Percentiles rank a stretch among this genome's conserved stretches.
Conservation (phyloP, 2,113 vertebrate species). For the Elephas maximus region DNA sequence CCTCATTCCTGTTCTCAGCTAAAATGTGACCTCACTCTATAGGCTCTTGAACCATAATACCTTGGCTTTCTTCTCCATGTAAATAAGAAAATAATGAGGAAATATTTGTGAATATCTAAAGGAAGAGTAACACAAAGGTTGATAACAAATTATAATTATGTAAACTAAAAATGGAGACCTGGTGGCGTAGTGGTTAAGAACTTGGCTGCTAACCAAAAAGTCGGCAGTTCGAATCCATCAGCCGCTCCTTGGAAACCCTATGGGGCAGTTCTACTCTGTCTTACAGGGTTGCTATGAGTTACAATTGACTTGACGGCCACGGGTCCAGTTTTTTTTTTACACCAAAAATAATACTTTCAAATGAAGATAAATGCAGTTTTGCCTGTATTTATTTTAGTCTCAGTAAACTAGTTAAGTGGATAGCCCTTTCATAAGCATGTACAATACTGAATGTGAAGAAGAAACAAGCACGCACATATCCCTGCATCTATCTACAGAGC, state of each 20-base stretch:
- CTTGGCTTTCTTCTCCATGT: constrained; percentile 13
- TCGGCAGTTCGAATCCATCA: too few relatives aligned
- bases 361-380: not conserved
- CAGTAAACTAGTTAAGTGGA: not conserved
- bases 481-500: not conserved
- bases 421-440: not conserved
- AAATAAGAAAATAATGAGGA: constrained; percentile 40
- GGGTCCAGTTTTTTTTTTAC: not conserved
- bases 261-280: too few relatives aligned
- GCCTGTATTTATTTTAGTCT: not conserved
- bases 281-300: too few relatives aligned
- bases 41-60: not conserved
- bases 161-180: not conserved
- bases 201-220: too few relatives aligned
- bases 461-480: not conserved
- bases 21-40: not conserved
- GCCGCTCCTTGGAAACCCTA: too few relatives aligned
- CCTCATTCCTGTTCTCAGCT: not conserved
- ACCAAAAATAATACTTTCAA: constrained; percentile 19
- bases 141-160: not conserved
- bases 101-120: constrained; percentile 23
- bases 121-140: not conserved
- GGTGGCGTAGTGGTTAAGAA: too few relatives aligned
- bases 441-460: not conserved
- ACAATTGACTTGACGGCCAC: too few relatives aligned